Evolutionary conservation across 2,888 invertebrate genomes (phyloP).

Genomic region (Morinoia aosen): DNA sequence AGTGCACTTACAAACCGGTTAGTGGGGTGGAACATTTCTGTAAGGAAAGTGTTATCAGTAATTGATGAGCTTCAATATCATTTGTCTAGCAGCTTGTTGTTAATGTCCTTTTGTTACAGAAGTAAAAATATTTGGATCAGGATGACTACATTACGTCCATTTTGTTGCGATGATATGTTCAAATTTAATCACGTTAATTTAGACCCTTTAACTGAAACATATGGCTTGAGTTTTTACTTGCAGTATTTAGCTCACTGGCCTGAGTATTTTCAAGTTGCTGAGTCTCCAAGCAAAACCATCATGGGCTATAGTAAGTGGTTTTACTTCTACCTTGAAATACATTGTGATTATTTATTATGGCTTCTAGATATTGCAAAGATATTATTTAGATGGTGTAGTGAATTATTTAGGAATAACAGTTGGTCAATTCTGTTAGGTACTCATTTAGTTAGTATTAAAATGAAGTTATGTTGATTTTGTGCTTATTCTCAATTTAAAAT

Average conservation of each 20-base stretch:
- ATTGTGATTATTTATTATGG: constrained; percentile 25
- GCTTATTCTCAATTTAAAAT: too few species aligned
- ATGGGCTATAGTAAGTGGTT: constrained; percentile 95
- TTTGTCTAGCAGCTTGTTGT: neutral
- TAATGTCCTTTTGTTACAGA: neutral
- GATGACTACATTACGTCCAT: constrained; percentile 94
- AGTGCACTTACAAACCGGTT: too few species aligned
- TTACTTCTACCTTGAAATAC: neutral
- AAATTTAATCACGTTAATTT: constrained; percentile 91
- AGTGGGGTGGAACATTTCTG: too few species aligned
- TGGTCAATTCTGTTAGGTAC: too few species aligned
- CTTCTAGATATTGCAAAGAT: too few species aligned
- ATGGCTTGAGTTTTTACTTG: constrained; percentile 95
- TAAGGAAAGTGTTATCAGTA: too few species aligned
- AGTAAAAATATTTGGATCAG: constrained; percentile 69
- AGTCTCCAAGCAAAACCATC: constrained; percentile 94
- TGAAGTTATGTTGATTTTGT: too few species aligned
- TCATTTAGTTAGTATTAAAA: too few species aligned
- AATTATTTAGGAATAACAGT: too few species aligned
- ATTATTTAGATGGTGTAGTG: too few species aligned
- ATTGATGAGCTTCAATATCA: too few species aligned
- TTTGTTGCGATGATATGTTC: constrained; percentile 94
- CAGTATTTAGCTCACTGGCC: constrained; percentile 99
- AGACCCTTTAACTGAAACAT: constrained; percentile 97
- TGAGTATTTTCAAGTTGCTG: constrained; percentile 97